A percentile compares a stretch with the other conserved stretches of the same genome.
Conservation (phyloP, 2,113 vertebrate genomes). For the Kryptolebias marmoratus region DNA sequence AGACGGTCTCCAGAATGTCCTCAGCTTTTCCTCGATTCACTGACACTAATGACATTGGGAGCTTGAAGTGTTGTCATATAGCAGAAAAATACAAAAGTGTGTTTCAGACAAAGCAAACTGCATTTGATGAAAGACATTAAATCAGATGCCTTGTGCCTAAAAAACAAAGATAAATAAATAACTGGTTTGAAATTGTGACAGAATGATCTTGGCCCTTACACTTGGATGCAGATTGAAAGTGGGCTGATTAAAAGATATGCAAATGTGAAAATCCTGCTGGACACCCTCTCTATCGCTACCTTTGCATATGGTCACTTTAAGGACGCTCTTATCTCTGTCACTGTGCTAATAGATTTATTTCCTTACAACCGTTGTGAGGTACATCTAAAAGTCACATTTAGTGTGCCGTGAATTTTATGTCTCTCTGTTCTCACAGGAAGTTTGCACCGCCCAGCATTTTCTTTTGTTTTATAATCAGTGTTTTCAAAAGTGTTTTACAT, state of each 20-base stretch:
- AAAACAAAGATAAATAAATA: slow-evolving; percentile 14
- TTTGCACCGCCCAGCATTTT: neutral
- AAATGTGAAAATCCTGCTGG: slow-evolving; percentile 66
- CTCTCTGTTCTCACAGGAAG: neutral
- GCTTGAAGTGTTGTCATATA: neutral
- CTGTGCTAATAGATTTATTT: slow-evolving; percentile 65
- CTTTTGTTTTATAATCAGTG: slow-evolving; percentile 11
- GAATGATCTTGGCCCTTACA: slow-evolving; percentile 60
- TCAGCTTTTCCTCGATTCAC: slow-evolving; percentile 53
- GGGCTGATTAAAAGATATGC: slow-evolving; percentile 77
- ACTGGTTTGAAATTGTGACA: slow-evolving; percentile 39
- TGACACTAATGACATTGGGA: slow-evolving; percentile 55
- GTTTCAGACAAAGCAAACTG: slow-evolving; percentile 26
- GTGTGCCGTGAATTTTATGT: neutral
- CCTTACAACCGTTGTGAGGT: slow-evolving; percentile 32
- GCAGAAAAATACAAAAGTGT: slow-evolving; percentile 1
- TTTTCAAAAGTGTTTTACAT: slow-evolving; percentile 23
- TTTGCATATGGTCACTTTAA: slow-evolving; percentile 80
- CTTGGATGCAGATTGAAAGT: slow-evolving; percentile 26
- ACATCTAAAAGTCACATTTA: slow-evolving; percentile 32
- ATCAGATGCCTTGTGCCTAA: neutral
- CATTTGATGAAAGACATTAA: slow-evolving; percentile 7
- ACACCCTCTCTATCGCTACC: slow-evolving; percentile 69
- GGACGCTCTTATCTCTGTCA: slow-evolving; percentile 74
- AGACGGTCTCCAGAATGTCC: slow-evolving; percentile 62